Conservation (phyloP, 2,797 vertebrate genomes). For the Artibeus jamaicensis region DNA sequence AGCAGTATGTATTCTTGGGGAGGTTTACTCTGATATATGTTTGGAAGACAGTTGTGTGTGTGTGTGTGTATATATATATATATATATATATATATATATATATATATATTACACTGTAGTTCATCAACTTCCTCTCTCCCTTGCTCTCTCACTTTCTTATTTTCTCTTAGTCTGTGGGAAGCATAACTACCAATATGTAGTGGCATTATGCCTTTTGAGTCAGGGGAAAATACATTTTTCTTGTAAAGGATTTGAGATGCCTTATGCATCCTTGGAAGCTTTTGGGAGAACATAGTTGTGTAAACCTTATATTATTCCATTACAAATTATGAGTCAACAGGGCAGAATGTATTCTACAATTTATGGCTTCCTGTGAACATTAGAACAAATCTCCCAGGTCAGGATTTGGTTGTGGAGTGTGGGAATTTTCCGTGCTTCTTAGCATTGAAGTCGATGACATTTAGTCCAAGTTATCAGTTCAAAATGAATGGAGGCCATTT, state of each 20-base stretch:
- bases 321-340: slow-evolving; percentile 73
- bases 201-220: background rate
- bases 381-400: slow-evolving; percentile 71
- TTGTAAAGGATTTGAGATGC: slow-evolving; percentile 44
- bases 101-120: background rate
- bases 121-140: background rate
- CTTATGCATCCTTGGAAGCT: slow-evolving; percentile 13
- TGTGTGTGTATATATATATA: background rate
- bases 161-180: background rate
- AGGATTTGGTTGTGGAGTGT: slow-evolving; percentile 68
- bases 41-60: background rate
- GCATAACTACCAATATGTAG: background rate
- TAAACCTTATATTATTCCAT: slow-evolving; percentile 68
- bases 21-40: background rate
- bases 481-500: slow-evolving; percentile 51
- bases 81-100: no score
- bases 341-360: slow-evolving; percentile 75
- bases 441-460: slow-evolving; percentile 30
- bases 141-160: background rate
- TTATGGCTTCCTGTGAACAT: slow-evolving; percentile 76
- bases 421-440: slow-evolving; percentile 67
- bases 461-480: slow-evolving; percentile 54
- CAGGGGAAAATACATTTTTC: slow-evolving; percentile 7
- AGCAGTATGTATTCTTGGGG: background rate
- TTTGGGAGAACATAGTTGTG: slow-evolving; percentile 25